Percentiles rank a stretch among this genome's conserved stretches.
phyloP scores from a whole-genome alignment of 2,797 vertebrate genomes.

The Sebastes itinus region DNA sequence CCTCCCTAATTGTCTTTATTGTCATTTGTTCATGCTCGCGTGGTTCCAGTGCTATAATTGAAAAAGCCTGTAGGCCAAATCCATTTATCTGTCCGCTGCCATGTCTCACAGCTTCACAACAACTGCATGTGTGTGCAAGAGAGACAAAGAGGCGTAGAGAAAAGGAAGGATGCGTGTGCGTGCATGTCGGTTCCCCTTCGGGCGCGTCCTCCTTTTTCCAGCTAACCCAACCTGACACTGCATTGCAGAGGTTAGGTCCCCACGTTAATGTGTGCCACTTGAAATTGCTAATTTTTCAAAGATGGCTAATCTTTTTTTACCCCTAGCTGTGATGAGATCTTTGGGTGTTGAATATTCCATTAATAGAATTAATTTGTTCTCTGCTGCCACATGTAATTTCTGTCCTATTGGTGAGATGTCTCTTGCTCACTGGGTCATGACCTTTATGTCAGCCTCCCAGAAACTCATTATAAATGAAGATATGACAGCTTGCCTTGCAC shows the following conservation, averaged over 20 bases:
- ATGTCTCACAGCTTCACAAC: constrained; percentile 45
- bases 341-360: constrained; percentile 77
- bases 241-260: constrained; percentile 72
- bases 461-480: constrained; percentile 69
- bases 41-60: constrained; percentile 64
- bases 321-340: constrained; percentile 74
- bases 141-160: not conserved
- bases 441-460: constrained; percentile 68
- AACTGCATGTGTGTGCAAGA: constrained; percentile 9
- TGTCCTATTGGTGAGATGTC: constrained; percentile 66
- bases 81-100: constrained; percentile 72
- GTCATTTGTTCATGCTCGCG: constrained; percentile 51
- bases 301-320: constrained; percentile 74
- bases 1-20: constrained; percentile 59
- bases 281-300: constrained; percentile 79
- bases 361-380: constrained; percentile 78
- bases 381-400: constrained; percentile 75
- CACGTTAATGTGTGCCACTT: constrained; percentile 75
- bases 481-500: constrained; percentile 61
- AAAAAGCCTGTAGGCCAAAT: constrained; percentile 76
- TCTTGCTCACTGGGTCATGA: constrained; percentile 57
- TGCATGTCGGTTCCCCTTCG: constrained; percentile 47
- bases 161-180: not conserved
- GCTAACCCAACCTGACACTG: constrained; percentile 76
- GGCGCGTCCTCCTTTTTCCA: constrained; percentile 63